phyloP scores from a whole-genome alignment of 1,140 invertebrate species.

The Panulirus ornatus region DNA sequence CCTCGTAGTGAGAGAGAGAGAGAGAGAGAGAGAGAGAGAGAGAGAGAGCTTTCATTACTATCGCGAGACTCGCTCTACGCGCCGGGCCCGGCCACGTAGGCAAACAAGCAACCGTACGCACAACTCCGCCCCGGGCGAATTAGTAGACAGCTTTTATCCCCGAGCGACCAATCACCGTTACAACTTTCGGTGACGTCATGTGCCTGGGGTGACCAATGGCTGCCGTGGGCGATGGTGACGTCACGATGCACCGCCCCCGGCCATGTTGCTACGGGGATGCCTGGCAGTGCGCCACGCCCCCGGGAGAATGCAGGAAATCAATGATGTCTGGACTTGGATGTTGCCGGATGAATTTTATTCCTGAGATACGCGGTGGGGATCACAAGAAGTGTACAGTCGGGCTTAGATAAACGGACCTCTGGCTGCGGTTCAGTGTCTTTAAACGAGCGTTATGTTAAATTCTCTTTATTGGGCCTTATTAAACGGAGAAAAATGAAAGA shows the following conservation, averaged over 20 bases:
- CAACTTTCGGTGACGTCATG: slow-evolving; percentile 59
- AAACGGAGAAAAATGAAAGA: too few relatives aligned
- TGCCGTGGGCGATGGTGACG: slow-evolving; percentile 59
- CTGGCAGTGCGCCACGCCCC: slow-evolving; percentile 66
- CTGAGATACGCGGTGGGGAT: neutral
- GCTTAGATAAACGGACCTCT: neutral
- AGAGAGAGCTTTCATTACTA: too few relatives aligned
- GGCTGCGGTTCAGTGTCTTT: neutral
- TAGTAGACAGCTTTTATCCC: slow-evolving; percentile 28
- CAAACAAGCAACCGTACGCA: slow-evolving; percentile 50
- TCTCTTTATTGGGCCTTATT: too few relatives aligned
- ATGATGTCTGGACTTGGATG: slow-evolving; percentile 69
- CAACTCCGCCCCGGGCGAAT: slow-evolving; percentile 58
- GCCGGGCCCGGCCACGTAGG: too few relatives aligned
- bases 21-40: too few relatives aligned
- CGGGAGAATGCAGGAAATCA: slow-evolving; percentile 67
- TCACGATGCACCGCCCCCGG: slow-evolving; percentile 67
- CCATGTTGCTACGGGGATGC: slow-evolving; percentile 69
- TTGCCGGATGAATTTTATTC: slow-evolving; percentile 68
- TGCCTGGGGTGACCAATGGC: slow-evolving; percentile 58
- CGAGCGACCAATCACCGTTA: slow-evolving; percentile 50
- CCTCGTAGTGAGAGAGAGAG: too few relatives aligned
- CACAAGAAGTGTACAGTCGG: slow-evolving; percentile 6
- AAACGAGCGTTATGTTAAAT: too few relatives aligned
- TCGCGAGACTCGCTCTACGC: too few relatives aligned